These are phyloP conservation scores for Drosophila saltans DNA, from an alignment of 1,140 invertebrate genomes.

Conservation along the genomic window DNA sequence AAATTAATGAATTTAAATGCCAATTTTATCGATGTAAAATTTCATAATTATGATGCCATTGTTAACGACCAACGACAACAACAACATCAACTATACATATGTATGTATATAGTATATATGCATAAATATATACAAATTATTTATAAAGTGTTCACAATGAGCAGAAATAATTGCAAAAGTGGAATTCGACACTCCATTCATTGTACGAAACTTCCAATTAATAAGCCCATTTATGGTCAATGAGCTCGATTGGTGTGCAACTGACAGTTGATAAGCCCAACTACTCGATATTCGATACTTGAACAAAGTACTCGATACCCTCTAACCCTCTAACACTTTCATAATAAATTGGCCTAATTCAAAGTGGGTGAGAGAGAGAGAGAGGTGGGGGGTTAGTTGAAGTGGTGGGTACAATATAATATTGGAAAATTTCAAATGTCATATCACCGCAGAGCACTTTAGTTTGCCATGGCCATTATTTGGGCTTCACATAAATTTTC, in stretches of 20 bases:
- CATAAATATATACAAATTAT: constrained; percentile 54
- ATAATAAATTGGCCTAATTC: constrained; percentile 63
- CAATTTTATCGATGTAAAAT: constrained; percentile 74
- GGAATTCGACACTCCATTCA: constrained; percentile 15
- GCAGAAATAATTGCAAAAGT: constrained; percentile 25
- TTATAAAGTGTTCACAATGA: constrained; percentile 63
- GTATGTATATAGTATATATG: background rate
- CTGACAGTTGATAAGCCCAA: constrained; percentile 58
- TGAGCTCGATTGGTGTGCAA: constrained; percentile 53
- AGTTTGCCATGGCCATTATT: background rate
- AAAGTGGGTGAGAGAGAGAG: constrained; percentile 39
- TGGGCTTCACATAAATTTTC: constrained; percentile 47
- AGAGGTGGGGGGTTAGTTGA: too few species aligned
- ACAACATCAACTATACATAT: constrained; percentile 15
- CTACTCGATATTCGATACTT: constrained; percentile 17
- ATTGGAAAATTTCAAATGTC: constrained; percentile 59
- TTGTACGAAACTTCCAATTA: constrained; percentile 45
- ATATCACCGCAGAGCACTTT: constrained; percentile 44
- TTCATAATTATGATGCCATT: constrained; percentile 72
- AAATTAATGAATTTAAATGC: constrained; percentile 72
- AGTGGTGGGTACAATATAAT: constrained; percentile 48
- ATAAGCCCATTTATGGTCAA: constrained; percentile 49
- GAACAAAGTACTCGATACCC: background rate
- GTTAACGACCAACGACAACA: constrained; percentile 48
- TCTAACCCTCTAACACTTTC: constrained; percentile 3